These are phyloP conservation scores for Phylloscopus collybita DNA, from an alignment of 2,797 vertebrate species.

Conservation along the genomic window DNA sequence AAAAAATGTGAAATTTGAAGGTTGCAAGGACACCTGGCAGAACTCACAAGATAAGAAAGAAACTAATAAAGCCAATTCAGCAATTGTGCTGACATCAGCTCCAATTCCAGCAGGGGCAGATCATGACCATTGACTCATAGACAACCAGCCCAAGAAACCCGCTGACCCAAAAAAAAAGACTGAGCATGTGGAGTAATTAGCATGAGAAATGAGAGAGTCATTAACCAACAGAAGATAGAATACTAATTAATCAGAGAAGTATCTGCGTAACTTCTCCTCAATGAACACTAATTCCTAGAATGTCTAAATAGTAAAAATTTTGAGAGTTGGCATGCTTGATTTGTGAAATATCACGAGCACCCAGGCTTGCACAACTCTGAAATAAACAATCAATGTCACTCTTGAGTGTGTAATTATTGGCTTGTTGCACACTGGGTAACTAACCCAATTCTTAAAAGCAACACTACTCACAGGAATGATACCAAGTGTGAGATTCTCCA, in stretches of 20 bases:
- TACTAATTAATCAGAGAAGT: background rate
- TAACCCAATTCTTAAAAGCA: background rate
- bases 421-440: background rate
- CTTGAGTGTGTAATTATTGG: background rate
- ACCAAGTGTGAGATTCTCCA: background rate
- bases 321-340: accelerated
- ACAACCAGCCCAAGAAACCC: too few relatives aligned
- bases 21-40: background rate
- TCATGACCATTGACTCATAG: accelerated
- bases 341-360: background rate
- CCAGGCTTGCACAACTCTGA: background rate
- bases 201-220: background rate
- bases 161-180: background rate
- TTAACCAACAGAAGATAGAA: background rate
- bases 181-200: background rate
- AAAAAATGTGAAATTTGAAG: background rate
- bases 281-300: background rate
- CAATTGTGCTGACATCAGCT: background rate
- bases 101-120: background rate
- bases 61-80: background rate
- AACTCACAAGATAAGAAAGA: background rate
- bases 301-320: background rate
- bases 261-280: background rate
- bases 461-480: background rate
- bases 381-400: background rate